A percentile compares a stretch with the other conserved stretches of the same genome.
These are phyloP conservation scores for Drosophila burlai DNA, from an alignment of 1,140 invertebrate genomes.

Conservation along the genomic window DNA sequence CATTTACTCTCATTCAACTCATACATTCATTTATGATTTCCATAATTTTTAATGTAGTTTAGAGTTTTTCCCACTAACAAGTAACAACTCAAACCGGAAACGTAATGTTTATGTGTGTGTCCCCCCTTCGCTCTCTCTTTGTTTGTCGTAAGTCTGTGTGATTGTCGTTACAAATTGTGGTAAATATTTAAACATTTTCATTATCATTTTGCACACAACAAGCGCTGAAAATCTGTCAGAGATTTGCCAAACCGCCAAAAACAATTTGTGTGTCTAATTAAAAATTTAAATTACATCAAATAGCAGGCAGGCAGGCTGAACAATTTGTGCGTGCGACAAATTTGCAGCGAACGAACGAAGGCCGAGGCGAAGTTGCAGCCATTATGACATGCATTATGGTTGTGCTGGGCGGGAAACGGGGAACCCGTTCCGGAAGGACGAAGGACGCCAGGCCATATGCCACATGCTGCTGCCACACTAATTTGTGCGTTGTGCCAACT, in stretches of 20 bases:
- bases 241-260: conserved; percentile 77
- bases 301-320: conserved; percentile 31
- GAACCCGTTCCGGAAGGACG: conserved; percentile 15
- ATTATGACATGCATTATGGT: conserved; percentile 81
- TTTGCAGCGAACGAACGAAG: conserved; percentile 43
- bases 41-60: conserved; percentile 56
- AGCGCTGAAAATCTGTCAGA: conserved; percentile 72
- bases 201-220: conserved; percentile 68
- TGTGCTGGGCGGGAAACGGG: conserved; percentile 10
- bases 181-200: conserved; percentile 82
- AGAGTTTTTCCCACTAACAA: conserved; percentile 32
- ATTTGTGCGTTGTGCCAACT: conserved; percentile 79
- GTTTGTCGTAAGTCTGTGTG: conserved; percentile 31
- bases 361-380: conserved; percentile 47
- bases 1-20: conserved; percentile 19
- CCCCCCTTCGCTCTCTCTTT: neutral
- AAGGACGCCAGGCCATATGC: conserved; percentile 52
- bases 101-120: conserved; percentile 26
- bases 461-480: conserved; percentile 76
- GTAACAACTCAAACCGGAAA: conserved; percentile 33
- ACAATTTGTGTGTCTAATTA: conserved; percentile 83
- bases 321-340: conserved; percentile 79
- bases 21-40: conserved; percentile 33
- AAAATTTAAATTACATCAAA: conserved; percentile 83
- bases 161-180: conserved; percentile 73